Percentiles rank a stretch among this genome's conserved stretches.
Evolutionary conservation across 2,888 invertebrate species (phyloP).

Genomic region (Smittia sp.): DNA sequence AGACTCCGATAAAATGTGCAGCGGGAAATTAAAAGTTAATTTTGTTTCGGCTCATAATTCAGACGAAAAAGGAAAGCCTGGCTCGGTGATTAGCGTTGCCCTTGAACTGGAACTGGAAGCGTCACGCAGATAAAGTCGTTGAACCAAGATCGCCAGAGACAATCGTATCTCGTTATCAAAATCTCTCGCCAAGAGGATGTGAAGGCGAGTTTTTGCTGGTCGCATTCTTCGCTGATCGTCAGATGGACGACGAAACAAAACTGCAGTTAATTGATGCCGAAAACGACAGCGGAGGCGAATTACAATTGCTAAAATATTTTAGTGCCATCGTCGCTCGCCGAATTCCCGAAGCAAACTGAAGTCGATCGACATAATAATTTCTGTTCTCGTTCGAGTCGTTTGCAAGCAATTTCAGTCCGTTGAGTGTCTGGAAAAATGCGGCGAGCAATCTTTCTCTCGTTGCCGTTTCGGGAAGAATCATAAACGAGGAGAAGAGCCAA

Average conservation of each 20-base stretch:
- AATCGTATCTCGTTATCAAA: neutral
- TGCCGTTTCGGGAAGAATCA: neutral
- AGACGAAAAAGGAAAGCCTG: neutral
- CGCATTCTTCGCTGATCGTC: neutral
- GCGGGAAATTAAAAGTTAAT: neutral
- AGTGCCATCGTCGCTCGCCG: neutral
- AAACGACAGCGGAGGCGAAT: neutral
- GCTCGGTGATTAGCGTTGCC: neutral
- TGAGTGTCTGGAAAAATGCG: neutral
- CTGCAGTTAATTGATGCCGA: conserved; percentile 4
- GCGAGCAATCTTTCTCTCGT: neutral
- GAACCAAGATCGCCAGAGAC: neutral
- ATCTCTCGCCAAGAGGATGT: neutral
- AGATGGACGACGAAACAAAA: neutral
- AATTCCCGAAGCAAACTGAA: neutral
- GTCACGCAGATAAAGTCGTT: neutral
- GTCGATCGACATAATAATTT: neutral
- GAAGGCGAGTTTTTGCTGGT: neutral
- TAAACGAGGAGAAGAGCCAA: neutral
- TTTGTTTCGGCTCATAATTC: neutral
- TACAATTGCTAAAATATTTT: conserved; percentile 12
- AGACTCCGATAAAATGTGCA: neutral
- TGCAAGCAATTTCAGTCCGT: no score
- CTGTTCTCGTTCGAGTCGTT: neutral
- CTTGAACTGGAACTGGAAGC: neutral